These are phyloP conservation scores for Anabas testudineus DNA, from an alignment of 2,797 vertebrate genomes.

Conservation along the genomic window DNA sequence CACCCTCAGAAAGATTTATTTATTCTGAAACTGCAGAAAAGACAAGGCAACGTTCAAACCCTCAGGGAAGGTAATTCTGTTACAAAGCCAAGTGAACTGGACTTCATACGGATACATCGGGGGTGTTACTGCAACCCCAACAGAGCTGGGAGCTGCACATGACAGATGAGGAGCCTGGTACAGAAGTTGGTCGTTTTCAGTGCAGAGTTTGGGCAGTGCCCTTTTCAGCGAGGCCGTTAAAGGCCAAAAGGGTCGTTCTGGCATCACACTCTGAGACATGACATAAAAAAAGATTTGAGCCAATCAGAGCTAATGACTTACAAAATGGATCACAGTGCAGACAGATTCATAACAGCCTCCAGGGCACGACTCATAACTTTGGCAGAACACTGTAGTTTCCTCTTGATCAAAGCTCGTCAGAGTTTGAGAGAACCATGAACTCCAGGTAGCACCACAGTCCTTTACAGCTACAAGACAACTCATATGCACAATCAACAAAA, in stretches of 20 bases:
- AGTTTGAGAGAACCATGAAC: constrained; percentile 15
- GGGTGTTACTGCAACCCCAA: constrained; percentile 40
- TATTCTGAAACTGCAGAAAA: constrained; percentile 56
- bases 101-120: constrained; percentile 55
- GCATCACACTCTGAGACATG: constrained; percentile 92
- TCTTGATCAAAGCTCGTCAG: constrained; percentile 24
- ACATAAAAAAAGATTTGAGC: constrained; percentile 38
- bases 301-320: constrained; percentile 40
- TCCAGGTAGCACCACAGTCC: not conserved
- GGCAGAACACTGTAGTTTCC: constrained; percentile 29
- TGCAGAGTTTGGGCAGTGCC: constrained; percentile 53
- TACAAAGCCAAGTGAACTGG: constrained; percentile 58
- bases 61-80: constrained; percentile 41
- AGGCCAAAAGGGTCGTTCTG: constrained; percentile 87
- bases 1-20: constrained; percentile 24
- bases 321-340: constrained; percentile 97
- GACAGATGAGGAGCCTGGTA: constrained; percentile 43
- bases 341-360: constrained; percentile 58
- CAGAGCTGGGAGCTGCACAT: constrained; percentile 52
- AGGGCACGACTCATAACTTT: constrained; percentile 29
- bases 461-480: constrained; percentile 19
- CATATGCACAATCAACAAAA: constrained; percentile 19
- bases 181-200: constrained; percentile 44
- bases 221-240: constrained; percentile 46
- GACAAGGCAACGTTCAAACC: constrained; percentile 51